A percentile compares a stretch with the other conserved stretches of the same genome.
phyloP scores from a whole-genome alignment of 2,113 vertebrate species.

The Hepsetus odoe region DNA sequence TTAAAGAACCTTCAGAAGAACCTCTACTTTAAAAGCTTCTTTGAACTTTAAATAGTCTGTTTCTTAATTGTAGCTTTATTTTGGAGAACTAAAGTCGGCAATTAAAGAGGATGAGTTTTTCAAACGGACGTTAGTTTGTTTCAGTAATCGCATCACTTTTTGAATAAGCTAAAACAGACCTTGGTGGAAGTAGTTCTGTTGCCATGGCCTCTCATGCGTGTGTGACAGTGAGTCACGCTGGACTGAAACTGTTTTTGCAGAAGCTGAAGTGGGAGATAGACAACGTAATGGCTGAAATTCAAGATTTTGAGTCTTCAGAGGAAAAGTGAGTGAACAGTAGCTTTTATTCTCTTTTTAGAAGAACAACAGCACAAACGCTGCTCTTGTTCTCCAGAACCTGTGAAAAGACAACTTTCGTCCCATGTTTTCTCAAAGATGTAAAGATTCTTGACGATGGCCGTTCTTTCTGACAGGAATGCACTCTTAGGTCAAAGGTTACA shows the following conservation, averaged over 20 bases:
- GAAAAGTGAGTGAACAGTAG: constrained; percentile 76
- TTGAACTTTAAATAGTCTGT: too few species aligned
- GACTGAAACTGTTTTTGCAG: constrained; percentile 65
- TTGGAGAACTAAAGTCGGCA: too few species aligned
- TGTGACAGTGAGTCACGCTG: background rate
- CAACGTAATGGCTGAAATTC: constrained; percentile 84
- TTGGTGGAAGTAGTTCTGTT: constrained; percentile 6
- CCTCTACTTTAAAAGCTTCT: too few species aligned
- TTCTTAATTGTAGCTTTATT: too few species aligned
- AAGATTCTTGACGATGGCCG: too few species aligned
- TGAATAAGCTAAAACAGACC: background rate
- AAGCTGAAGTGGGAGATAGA: constrained; percentile 88
- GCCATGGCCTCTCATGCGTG: background rate
- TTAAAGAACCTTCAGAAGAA: too few species aligned
- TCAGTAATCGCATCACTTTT: too few species aligned
- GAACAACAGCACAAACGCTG: background rate
- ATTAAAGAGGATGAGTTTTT: too few species aligned
- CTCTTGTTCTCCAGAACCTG: background rate
- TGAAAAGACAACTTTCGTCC: background rate
- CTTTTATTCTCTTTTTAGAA: background rate
- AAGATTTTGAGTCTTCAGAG: constrained; percentile 81
- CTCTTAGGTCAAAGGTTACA: too few species aligned
- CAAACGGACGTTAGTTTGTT: too few species aligned
- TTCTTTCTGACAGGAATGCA: too few species aligned
- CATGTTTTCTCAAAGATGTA: too few species aligned